phyloP scores from a whole-genome alignment of 2,113 vertebrate genomes.

The Sceloporus tristichus region DNA sequence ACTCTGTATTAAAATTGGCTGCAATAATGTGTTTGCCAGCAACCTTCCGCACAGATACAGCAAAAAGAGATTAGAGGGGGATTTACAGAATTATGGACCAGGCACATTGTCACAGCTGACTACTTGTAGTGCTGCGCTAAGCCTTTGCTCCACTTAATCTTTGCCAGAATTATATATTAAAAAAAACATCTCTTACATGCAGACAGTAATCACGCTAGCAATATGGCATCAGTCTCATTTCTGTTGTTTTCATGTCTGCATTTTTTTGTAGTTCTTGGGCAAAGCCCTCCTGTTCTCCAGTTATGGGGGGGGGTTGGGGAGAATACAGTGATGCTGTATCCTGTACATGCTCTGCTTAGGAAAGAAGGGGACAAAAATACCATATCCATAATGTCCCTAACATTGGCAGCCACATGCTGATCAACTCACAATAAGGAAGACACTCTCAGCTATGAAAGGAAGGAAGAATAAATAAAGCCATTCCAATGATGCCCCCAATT shows the following conservation, averaged over 20 bases:
- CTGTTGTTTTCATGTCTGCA: conserved; percentile 29
- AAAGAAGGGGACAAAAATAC: too few relatives aligned
- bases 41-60: conserved; percentile 11
- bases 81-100: conserved; percentile 23
- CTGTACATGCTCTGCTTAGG: background rate
- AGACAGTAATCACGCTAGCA: conserved; percentile 32
- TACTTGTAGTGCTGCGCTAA: conserved; percentile 18
- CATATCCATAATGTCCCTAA: background rate
- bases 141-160: conserved; percentile 18
- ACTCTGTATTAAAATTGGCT: conserved; percentile 27
- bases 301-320: background rate
- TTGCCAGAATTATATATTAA: background rate
- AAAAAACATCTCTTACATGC: conserved; percentile 10
- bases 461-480: too few relatives aligned
- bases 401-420: too few relatives aligned
- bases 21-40: conserved; percentile 5
- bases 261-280: background rate
- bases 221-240: conserved; percentile 15
- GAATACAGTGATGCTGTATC: background rate
- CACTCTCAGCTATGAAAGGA: too few relatives aligned
- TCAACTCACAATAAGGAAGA: too few relatives aligned
- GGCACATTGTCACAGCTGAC: conserved; percentile 15
- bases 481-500: background rate
- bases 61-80: conserved; percentile 7
- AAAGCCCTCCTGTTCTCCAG: background rate